Conservation (phyloP, 1,140 invertebrate species). For the Anadara kagoshimensis region DNA sequence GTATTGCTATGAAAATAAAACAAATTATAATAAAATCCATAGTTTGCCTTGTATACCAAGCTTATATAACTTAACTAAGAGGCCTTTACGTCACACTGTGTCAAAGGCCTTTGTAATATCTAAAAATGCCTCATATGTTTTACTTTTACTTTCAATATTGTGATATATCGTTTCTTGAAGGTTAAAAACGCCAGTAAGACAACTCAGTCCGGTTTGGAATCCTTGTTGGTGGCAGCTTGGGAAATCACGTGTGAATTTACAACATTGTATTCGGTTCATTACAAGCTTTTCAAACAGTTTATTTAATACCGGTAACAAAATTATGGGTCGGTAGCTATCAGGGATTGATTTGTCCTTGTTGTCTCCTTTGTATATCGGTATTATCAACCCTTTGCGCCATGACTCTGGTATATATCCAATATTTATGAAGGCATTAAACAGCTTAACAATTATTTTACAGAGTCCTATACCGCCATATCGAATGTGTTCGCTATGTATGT, state of each 20-base stretch:
- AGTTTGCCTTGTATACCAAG: background rate
- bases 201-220: background rate
- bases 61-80: background rate
- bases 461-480: background rate
- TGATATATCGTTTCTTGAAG: constrained; percentile 13
- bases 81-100: background rate
- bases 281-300: constrained; percentile 14
- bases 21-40: background rate
- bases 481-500: background rate
- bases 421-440: constrained; percentile 4
- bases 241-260: background rate
- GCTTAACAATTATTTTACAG: background rate
- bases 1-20: background rate
- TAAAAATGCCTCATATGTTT: constrained; percentile 2
- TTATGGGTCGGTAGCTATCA: constrained; percentile 8
- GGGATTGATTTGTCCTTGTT: background rate
- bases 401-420: background rate
- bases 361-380: constrained; percentile 7
- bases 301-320: background rate
- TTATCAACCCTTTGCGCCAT: background rate
- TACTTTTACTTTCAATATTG: background rate
- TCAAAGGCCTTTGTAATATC: constrained; percentile 20
- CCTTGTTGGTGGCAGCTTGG: constrained; percentile 17
- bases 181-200: constrained; percentile 4
- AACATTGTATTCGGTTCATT: background rate